Base-by-base conservation (phyloP, 2,888 invertebrate genomes). In the Lamproptera curius region DNA sequence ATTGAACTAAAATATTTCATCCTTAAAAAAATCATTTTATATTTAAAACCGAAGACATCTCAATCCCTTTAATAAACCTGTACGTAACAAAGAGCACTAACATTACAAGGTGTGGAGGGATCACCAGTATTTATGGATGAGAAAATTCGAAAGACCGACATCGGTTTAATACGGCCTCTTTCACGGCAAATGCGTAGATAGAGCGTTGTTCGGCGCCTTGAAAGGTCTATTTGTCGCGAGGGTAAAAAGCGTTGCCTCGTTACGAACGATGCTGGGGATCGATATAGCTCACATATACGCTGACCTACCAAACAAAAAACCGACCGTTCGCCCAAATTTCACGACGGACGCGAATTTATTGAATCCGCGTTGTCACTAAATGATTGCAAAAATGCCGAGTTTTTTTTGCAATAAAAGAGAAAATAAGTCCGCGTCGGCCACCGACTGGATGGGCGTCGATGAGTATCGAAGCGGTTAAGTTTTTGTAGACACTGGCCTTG, bases 191-290 rank as follows among this genome's bases (percentile, higher is more conserved):
- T 52, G 53, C 55, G 47, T 52, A 51, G 52, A 56, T 54, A 55
- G 52, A 55, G 51, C 51, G 53, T 48, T 53, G 46, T 54, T 55
- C 54, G 53, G 47, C 39, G 38, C 56, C 59, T 57, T 67, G 65
- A 70, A 68, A 70, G 70, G 61, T 54, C 62, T 62, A 70, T 71
- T 68, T 68, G 64, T 71, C 67, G 63, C 58, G 6, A 62, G 48
- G 42, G 56, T 57, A 65, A 70, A 67, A 69, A 69, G 64, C 64
- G 46, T 62, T 53, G 42, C 56, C 57, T 54, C 62, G 58, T 65
- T 66, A 63, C 53, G 39, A 17, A 43, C 50, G 48, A 54, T 54
- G 59, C 56, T 56, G 61, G 57, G 54, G 56, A 52, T 62, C 56
- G 54, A 62, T 62, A 63, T 61, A 53, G 52, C 58, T 52, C 58